Evolutionary conservation across 2,797 vertebrate species (phyloP).

Genomic region (Sebastes ruberrimus): DNA sequence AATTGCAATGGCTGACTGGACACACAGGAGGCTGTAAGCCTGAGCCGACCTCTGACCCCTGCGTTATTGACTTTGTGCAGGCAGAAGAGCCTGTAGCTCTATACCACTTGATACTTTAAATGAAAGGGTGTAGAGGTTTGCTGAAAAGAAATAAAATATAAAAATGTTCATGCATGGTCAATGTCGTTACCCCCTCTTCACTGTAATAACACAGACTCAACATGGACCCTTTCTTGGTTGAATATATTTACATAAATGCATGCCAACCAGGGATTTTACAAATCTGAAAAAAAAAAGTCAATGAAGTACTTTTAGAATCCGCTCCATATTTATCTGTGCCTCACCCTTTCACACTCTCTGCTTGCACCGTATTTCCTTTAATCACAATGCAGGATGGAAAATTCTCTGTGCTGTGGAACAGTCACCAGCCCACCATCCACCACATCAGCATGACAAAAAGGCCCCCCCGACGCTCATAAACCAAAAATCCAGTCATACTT

Average conservation of each 20-base stretch:
- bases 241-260: conserved; percentile 33
- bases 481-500: background rate
- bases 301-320: conserved; percentile 49
- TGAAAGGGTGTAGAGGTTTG: background rate
- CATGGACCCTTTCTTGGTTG: background rate
- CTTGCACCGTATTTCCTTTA: conserved; percentile 39
- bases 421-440: conserved; percentile 40
- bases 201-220: background rate
- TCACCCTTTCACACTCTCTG: conserved; percentile 56
- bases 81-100: conserved; percentile 1
- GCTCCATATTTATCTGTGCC: conserved; percentile 71
- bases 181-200: background rate
- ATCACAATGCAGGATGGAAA: conserved; percentile 18
- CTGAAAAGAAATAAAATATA: background rate
- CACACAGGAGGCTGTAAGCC: conserved; percentile 11
- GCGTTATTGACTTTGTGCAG: conserved; percentile 1
- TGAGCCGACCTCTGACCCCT: conserved; percentile 36
- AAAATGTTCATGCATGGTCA: background rate
- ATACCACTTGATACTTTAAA: background rate
- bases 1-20: conserved; percentile 34
- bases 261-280: conserved; percentile 78
- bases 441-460: conserved; percentile 47
- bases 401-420: conserved; percentile 21
- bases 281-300: conserved; percentile 58
- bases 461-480: background rate